A percentile compares a stretch with the other conserved stretches of the same genome.
phyloP scores from a whole-genome alignment of 2,888 invertebrate genomes.

The Rhagophthalmus giganteus region DNA sequence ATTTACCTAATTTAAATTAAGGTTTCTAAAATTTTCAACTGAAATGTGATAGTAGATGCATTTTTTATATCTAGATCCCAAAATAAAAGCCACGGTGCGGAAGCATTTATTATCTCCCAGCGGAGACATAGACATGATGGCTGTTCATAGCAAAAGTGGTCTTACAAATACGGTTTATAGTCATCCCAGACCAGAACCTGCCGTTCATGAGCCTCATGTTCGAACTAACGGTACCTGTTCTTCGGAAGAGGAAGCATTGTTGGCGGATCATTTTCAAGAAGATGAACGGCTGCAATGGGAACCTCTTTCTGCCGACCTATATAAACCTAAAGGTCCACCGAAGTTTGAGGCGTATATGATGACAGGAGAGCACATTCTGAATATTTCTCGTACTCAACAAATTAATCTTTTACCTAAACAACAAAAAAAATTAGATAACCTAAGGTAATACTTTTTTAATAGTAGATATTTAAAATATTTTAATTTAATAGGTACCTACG shows the following conservation, averaged over 20 bases:
- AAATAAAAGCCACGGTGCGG: slow-evolving; percentile 79
- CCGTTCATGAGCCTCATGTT: slow-evolving; percentile 49
- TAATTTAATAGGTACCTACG: too few species aligned
- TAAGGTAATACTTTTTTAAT: slow-evolving; percentile 15
- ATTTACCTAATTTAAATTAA: not conserved
- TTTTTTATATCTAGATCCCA: slow-evolving; percentile 69
- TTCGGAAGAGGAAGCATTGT: slow-evolving; percentile 56
- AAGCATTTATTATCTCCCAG: slow-evolving; percentile 67
- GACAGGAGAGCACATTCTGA: slow-evolving; percentile 95
- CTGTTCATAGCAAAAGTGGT: slow-evolving; percentile 52
- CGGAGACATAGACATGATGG: slow-evolving; percentile 58
- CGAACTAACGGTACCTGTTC: slow-evolving; percentile 63
- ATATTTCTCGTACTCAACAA: slow-evolving; percentile 80
- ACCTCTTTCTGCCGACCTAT: slow-evolving; percentile 54
- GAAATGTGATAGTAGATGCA: too few species aligned
- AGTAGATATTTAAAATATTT: too few species aligned
- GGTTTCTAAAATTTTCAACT: too few species aligned
- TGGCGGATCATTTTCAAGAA: slow-evolving; percentile 53
- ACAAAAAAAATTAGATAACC: slow-evolving; percentile 61
- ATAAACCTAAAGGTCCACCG: slow-evolving; percentile 37
- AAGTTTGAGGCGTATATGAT: slow-evolving; percentile 95
- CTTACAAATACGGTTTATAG: slow-evolving; percentile 51
- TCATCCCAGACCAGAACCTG: slow-evolving; percentile 57
- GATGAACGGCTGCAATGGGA: slow-evolving; percentile 61
- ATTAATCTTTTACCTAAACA: slow-evolving; percentile 63